These are phyloP conservation scores for Trogon surrucura DNA, from an alignment of 2,113 vertebrate species.

Conservation along the genomic window DNA sequence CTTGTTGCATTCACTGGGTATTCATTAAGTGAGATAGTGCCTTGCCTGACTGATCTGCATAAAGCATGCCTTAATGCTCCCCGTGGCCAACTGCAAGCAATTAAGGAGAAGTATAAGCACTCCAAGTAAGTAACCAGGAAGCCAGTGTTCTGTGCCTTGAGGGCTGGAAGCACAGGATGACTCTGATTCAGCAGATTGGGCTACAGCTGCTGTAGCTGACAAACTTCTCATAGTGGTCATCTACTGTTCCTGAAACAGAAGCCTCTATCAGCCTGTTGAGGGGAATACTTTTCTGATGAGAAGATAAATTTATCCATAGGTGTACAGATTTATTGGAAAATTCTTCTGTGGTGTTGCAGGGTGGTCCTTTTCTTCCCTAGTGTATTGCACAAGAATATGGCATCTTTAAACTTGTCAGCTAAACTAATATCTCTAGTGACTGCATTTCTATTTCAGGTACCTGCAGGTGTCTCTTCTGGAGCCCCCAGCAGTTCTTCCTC, in stretches of 20 bases:
- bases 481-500: constrained; percentile 73
- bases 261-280: neutral
- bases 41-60: constrained; percentile 87
- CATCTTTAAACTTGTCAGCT: neutral
- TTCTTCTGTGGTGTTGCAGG: neutral
- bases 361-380: neutral
- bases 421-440: neutral
- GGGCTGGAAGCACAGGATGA: neutral
- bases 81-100: constrained; percentile 82
- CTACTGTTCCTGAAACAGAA: neutral
- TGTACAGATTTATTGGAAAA: neutral
- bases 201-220: neutral
- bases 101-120: constrained; percentile 87
- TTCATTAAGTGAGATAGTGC: constrained; percentile 81
- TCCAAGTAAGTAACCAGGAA: constrained; percentile 80
- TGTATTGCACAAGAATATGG: neutral
- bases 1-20: constrained; percentile 88
- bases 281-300: neutral
- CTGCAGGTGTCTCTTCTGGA: constrained; percentile 80
- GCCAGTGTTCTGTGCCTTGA: neutral
- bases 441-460: constrained; percentile 73
- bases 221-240: neutral
- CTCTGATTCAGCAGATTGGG: neutral
- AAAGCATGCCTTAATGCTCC: constrained; percentile 76
- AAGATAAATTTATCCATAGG: neutral